A percentile compares a stretch with the other conserved stretches of the same genome.
Conservation (phyloP, 2,113 vertebrate genomes). For the Microtus ochrogaster region DNA sequence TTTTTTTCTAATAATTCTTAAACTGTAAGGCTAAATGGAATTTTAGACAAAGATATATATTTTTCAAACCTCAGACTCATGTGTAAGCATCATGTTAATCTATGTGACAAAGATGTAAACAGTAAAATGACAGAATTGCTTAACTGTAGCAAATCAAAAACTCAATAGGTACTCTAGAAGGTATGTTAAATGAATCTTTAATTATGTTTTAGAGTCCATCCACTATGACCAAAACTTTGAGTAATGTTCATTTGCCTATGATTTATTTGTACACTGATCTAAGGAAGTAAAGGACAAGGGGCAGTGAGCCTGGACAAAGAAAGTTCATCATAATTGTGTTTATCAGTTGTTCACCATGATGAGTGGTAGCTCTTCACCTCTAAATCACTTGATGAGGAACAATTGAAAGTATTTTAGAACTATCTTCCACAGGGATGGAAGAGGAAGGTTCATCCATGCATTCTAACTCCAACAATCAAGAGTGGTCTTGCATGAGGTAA, state of each 20-base stretch:
- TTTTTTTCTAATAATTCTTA: background rate
- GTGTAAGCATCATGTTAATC: background rate
- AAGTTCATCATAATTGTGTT: background rate
- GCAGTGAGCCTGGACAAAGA: background rate
- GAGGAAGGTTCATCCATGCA: background rate
- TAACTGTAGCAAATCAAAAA: background rate
- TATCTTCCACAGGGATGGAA: background rate
- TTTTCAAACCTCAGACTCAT: background rate
- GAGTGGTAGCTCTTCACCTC: background rate
- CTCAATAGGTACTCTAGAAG: background rate
- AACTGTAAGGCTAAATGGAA: background rate
- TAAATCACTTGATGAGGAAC: background rate
- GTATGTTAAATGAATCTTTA: background rate
- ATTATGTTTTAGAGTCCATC: background rate
- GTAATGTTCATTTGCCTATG: background rate
- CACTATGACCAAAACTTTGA: background rate
- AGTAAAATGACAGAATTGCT: slow-evolving; percentile 5
- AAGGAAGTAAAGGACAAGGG: background rate
- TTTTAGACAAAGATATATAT: background rate
- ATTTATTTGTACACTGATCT: background rate
- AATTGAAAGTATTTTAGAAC: background rate
- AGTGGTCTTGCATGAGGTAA: too few species aligned
- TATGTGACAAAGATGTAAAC: background rate
- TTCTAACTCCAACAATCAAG: background rate
- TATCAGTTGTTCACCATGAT: background rate